Evolutionary conservation across 2,888 invertebrate genomes (phyloP).

Genomic region (Pyrgus malvae): DNA sequence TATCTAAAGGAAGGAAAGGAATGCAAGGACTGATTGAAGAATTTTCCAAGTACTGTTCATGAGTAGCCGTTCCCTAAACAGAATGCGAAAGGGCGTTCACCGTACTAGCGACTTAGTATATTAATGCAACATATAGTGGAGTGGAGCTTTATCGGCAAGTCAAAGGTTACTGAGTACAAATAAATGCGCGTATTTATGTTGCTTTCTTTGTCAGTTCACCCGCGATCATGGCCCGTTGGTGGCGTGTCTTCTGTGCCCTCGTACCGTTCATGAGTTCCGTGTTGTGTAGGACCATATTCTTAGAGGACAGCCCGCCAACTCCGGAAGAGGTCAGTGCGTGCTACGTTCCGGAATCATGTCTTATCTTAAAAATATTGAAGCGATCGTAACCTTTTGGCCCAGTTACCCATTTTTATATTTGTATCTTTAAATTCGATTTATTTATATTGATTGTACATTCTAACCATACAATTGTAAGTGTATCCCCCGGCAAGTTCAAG

Average conservation of each 20-base stretch:
- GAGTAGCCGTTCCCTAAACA: no score
- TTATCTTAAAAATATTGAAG: conserved; percentile 14
- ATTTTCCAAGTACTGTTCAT: no score
- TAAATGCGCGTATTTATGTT: conserved; percentile 31
- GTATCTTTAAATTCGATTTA: background rate
- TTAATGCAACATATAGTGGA: conserved; percentile 12
- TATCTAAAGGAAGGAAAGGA: no score
- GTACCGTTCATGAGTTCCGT: conserved; percentile 37
- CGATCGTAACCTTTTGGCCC: conserved; percentile 1
- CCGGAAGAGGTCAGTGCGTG: conserved; percentile 56
- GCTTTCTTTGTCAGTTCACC: conserved; percentile 42
- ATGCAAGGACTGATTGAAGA: no score
- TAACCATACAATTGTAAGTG: no score
- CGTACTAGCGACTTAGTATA: conserved; percentile 22
- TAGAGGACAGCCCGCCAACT: conserved; percentile 53
- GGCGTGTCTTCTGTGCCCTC: conserved; percentile 31
- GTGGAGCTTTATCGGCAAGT: conserved; percentile 38
- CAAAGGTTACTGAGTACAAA: conserved; percentile 43
- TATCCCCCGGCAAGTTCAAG: no score
- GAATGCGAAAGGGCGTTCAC: conserved; percentile 45
- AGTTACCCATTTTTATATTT: conserved; percentile 5
- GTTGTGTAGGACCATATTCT: conserved; percentile 51
- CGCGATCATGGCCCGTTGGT: conserved; percentile 44
- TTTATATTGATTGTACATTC: no score
- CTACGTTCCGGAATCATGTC: background rate